Percentiles rank a stretch among this genome's conserved stretches.
phyloP scores from a whole-genome alignment of 2,797 vertebrate species.

The Hafferia zeledoni region DNA sequence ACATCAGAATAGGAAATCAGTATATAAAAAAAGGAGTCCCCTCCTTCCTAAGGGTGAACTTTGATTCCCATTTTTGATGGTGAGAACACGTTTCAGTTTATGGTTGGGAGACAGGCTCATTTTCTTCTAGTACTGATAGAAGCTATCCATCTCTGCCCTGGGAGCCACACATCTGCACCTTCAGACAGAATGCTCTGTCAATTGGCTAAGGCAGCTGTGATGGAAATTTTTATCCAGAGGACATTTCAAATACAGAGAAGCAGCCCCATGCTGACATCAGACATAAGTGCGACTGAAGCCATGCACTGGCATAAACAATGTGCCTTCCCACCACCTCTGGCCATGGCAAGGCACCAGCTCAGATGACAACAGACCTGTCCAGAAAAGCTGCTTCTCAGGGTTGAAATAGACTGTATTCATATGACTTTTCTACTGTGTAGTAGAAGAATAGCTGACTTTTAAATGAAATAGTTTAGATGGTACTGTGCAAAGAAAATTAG shows the following conservation, averaged over 20 bases:
- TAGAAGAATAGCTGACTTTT: neutral
- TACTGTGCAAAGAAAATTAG: neutral
- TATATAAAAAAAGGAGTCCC: neutral
- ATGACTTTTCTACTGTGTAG: neutral
- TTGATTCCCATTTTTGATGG: neutral
- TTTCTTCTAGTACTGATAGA: neutral
- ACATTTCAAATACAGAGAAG: conserved; percentile 34
- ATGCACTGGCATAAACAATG: neutral
- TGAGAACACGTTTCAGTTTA: neutral
- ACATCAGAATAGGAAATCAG: neutral
- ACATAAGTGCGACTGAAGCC: neutral
- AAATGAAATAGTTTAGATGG: neutral
- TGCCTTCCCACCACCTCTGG: neutral
- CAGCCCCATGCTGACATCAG: conserved; percentile 26
- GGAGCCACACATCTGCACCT: conserved; percentile 21
- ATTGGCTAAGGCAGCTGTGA: conserved; percentile 45
- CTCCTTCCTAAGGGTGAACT: neutral
- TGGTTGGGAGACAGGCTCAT: conserved; percentile 2
- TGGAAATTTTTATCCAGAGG: conserved; percentile 55
- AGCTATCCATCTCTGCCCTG: conserved; percentile 36
- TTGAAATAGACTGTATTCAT: neutral
- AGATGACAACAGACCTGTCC: neutral
- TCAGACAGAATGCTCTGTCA: conserved; percentile 40
- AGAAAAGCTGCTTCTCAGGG: neutral
- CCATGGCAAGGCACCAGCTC: neutral